Evolutionary conservation across 2,797 vertebrate species (phyloP).

Genomic region (Phataginus tricuspis): DNA sequence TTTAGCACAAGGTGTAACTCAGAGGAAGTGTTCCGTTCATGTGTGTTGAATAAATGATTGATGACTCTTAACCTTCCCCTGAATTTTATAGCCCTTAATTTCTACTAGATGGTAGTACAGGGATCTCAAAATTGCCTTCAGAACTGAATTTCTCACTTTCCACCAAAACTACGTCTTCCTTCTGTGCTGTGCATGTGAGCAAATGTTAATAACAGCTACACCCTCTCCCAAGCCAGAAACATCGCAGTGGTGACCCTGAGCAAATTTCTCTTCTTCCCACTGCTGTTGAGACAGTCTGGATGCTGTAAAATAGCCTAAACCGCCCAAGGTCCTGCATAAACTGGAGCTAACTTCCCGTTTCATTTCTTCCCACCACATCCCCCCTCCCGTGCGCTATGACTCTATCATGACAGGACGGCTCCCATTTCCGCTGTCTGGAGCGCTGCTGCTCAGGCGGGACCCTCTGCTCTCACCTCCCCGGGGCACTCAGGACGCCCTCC

Average conservation of each 20-base stretch:
- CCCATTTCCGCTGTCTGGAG: not conserved
- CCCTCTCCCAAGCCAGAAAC: not conserved
- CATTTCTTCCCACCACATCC: not conserved
- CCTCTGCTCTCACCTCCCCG: too few species aligned
- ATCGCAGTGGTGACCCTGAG: not conserved
- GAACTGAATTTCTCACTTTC: not conserved
- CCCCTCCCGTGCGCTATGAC: rapidly evolving
- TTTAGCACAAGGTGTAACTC: not conserved
- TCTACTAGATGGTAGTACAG: not conserved
- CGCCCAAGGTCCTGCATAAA: not conserved
- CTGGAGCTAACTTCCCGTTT: not conserved
- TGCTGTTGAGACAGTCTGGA: not conserved
- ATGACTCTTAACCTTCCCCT: not conserved
- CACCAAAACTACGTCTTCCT: not conserved
- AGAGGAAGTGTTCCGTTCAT: not conserved
- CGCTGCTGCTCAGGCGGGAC: too few species aligned
- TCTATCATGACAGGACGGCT: not conserved
- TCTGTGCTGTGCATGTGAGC: not conserved
- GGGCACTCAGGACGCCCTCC: not conserved
- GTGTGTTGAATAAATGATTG: not conserved
- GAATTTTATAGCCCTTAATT: not conserved
- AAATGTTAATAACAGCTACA: not conserved
- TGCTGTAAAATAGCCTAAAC: not conserved
- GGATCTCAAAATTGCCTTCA: not conserved
- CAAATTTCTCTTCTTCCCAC: not conserved